Evolutionary conservation across 2,797 vertebrate genomes (phyloP), one percentile per base, ranked within the genome.

Genomic region (Ctenochaetus hawaiiensis): DNA sequence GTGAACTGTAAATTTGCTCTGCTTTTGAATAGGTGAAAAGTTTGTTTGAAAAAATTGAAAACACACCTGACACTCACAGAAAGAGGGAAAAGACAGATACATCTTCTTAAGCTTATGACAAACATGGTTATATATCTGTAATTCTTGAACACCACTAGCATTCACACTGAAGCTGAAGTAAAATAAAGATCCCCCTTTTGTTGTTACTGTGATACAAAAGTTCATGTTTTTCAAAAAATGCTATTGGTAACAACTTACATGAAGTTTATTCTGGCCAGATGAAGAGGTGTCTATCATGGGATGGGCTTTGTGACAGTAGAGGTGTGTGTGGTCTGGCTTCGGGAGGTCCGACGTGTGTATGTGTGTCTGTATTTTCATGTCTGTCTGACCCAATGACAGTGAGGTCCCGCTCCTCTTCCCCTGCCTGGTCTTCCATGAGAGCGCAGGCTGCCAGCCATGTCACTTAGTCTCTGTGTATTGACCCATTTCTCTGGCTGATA

Each of bases 401-500:
- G 66, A 85, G 89, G 87, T 85, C 88, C 65, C 52, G 69, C 82
- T 87, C 77, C 63, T 80, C 70, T 80, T 87, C 77, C 73, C 84
- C 84, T 69, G 81, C 82, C 75, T 10, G 51, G 64, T 83, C 89
- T 77, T 93, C 80, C 86, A 86, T 72, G 12, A 72, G 89, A 83
- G 85, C 60, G 8, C 77, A 68, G 88, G 83, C 88, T 90, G 91
- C 89, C 91, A 86, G 86, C 86, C 86, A 71, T 91, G 92, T 94
- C 92, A 92, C 92, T 93, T 91, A 88, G 89, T 85, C 85, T 93
- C 87, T 84, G 84, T 74, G 87, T 93, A 94, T 92, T 94, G 93
- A 94, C 94, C 93, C 92, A 93, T 88, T 93, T 93, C 77, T 91
- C 44, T 67, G 90, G 85, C 91, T 92, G 92, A 93, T 92, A 85